Conservation (phyloP, 92 coral and sea anemone genomes). For the Palythoa caribaeorum region DNA sequence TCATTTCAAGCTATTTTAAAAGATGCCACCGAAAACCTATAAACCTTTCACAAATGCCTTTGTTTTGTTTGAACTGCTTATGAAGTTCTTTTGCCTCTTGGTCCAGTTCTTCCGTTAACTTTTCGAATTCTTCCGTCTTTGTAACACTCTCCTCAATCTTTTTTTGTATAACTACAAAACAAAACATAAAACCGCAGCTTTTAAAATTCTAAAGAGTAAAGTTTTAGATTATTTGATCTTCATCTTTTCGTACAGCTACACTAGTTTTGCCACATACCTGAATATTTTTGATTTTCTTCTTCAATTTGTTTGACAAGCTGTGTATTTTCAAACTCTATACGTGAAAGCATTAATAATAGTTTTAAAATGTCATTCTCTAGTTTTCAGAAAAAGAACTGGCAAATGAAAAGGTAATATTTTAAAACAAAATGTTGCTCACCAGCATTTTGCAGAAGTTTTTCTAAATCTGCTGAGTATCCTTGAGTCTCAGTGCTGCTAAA, state of each 20-base stretch:
- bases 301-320: conserved; percentile 86
- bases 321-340: conserved; percentile 89
- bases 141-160: conserved; percentile 70
- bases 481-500: conserved; percentile 15
- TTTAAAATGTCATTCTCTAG: background rate
- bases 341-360: background rate
- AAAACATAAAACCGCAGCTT: background rate
- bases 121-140: conserved; percentile 77
- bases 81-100: conserved; percentile 92
- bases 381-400: background rate
- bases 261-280: conserved; percentile 68
- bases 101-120: conserved; percentile 77
- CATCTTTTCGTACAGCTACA: background rate
- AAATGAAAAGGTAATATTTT: background rate
- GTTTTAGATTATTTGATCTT: background rate
- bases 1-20: background rate
- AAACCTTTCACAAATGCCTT: conserved; percentile 93
- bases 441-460: conserved; percentile 87
- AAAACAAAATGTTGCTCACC: conserved; percentile 60
- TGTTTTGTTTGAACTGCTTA: conserved; percentile 87
- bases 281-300: conserved; percentile 78
- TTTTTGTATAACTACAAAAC: conserved; percentile 71
- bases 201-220: background rate
- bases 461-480: conserved; percentile 80
- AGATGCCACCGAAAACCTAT: background rate